A percentile compares a stretch with the other conserved stretches of the same genome.
phyloP scores from a whole-genome alignment of 2,888 invertebrate species.

The Tetragonula carbonaria region DNA sequence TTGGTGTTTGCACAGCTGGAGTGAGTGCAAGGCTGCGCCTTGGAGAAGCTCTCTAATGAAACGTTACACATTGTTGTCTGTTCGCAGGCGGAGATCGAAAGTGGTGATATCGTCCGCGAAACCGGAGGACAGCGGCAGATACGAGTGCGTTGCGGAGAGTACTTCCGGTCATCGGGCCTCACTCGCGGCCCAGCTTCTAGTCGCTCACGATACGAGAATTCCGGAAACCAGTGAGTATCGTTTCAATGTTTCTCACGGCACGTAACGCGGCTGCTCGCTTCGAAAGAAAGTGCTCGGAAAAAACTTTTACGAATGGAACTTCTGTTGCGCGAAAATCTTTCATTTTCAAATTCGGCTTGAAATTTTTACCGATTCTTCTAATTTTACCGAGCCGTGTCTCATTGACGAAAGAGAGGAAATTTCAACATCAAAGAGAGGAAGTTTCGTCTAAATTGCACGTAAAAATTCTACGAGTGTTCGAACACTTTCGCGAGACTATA shows the following conservation, averaged over 20 bases:
- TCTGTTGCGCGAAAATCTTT: background rate
- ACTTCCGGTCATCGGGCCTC: constrained; percentile 87
- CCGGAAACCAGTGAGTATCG: constrained; percentile 85
- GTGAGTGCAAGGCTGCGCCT: background rate
- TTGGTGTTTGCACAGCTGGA: background rate
- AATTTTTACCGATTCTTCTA: too few species aligned
- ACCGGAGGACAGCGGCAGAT: constrained; percentile 90
- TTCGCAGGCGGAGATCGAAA: constrained; percentile 92
- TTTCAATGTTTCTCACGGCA: background rate
- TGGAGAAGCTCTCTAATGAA: background rate
- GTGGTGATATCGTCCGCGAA: constrained; percentile 91
- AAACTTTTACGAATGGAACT: background rate
- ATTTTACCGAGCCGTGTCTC: too few species aligned
- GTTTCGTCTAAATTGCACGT: too few species aligned
- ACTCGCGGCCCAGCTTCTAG: constrained; percentile 85
- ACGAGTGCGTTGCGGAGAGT: constrained; percentile 93
- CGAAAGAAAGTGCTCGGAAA: too few species aligned
- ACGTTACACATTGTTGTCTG: constrained; percentile 9
- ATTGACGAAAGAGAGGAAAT: too few species aligned
- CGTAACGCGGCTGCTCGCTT: too few species aligned
- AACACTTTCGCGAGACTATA: too few species aligned
- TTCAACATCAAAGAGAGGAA: too few species aligned
- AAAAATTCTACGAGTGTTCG: too few species aligned
- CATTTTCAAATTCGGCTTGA: too few species aligned
- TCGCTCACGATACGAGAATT: constrained; percentile 84